These are phyloP conservation scores for Apteryx mantelli DNA, from an alignment of 2,113 vertebrate genomes.

Conservation along the genomic window DNA sequence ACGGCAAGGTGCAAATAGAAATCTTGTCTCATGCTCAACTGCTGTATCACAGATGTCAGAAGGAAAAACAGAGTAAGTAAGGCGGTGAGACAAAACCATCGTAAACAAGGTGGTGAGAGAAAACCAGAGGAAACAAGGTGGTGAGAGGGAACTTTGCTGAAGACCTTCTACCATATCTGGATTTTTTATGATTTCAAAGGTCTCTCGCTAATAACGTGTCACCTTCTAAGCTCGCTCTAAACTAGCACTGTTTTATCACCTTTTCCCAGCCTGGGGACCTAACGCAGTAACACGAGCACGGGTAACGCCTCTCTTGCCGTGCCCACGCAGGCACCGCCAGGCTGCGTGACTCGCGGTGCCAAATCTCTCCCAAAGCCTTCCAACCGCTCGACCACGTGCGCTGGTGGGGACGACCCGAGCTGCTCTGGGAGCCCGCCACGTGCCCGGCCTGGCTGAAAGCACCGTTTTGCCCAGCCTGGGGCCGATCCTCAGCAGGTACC, in stretches of 20 bases:
- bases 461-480: too few relatives aligned
- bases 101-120: too few relatives aligned
- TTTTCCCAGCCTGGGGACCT: rapidly evolving
- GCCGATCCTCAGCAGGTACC: too few relatives aligned
- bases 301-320: not conserved
- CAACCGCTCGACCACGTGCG: too few relatives aligned
- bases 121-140: not conserved
- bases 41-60: too few relatives aligned
- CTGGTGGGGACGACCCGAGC: too few relatives aligned
- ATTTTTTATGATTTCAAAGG: not conserved
- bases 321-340: not conserved
- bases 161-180: not conserved
- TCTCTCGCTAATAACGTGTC: not conserved
- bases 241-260: not conserved
- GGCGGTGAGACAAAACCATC: too few relatives aligned
- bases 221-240: not conserved
- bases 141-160: not conserved
- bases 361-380: not conserved
- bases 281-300: not conserved
- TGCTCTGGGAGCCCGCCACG: too few relatives aligned
- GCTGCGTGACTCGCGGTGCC: not conserved
- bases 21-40: not conserved
- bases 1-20: not conserved
- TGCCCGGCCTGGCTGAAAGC: too few relatives aligned
- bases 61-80: too few relatives aligned